Evolutionary conservation across 2,113 vertebrate species (phyloP).

Genomic region (Entelurus aequoreus): DNA sequence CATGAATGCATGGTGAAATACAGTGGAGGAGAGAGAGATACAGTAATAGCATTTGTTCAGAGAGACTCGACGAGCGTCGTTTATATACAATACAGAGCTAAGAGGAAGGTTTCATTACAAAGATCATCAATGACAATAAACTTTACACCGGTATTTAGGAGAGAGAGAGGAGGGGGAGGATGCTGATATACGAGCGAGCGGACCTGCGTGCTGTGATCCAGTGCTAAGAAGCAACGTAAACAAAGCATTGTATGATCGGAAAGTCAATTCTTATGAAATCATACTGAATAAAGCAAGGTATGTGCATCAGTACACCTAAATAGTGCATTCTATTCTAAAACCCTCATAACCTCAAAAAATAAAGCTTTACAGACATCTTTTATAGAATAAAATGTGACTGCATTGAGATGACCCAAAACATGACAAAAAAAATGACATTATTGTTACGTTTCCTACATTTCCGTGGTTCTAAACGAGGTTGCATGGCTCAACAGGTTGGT

Average conservation of each 20-base stretch:
- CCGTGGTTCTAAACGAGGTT: constrained; percentile 3
- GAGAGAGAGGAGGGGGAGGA: constrained; percentile 36
- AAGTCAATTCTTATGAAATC: constrained; percentile 9
- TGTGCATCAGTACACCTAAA: constrained; percentile 23
- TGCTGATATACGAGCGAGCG: constrained; percentile 30
- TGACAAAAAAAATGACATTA: background rate
- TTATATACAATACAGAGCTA: constrained; percentile 79
- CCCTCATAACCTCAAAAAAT: constrained; percentile 24
- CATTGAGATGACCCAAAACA: constrained; percentile 34
- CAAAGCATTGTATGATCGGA: constrained; percentile 5
- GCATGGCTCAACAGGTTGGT: constrained; percentile 53
- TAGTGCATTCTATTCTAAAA: constrained; percentile 25
- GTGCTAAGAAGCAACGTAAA: constrained; percentile 46
- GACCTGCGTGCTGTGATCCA: constrained; percentile 64
- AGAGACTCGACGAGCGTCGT: constrained; percentile 65
- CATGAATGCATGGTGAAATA: constrained; percentile 38
- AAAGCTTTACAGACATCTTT: constrained; percentile 35
- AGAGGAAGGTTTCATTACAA: constrained; percentile 59
- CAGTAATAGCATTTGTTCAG: constrained; percentile 63
- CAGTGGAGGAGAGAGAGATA: constrained; percentile 61
- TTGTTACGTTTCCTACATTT: background rate
- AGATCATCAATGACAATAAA: constrained; percentile 60
- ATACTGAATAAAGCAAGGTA: constrained; percentile 36
- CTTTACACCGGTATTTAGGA: constrained; percentile 63
- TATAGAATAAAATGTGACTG: constrained; percentile 13